Evolutionary conservation across 1,140 invertebrate genomes (phyloP), one percentile per base, ranked within the genome.

Genomic region (Cyrtorhinus lividipennis): DNA sequence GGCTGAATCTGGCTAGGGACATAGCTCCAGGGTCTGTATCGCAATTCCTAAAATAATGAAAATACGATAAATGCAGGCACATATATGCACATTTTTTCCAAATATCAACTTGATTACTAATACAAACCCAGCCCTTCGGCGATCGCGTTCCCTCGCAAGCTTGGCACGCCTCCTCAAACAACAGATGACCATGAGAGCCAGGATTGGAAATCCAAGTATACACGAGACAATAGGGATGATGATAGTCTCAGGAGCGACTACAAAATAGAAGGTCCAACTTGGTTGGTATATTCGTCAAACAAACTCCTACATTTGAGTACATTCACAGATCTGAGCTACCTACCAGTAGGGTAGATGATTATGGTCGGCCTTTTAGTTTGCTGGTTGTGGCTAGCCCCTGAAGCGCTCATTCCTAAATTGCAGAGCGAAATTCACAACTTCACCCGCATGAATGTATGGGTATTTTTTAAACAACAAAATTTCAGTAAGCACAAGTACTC

Each of bases 191-290:
- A 90, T 79, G 30, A 92, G 76, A 0, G 88, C 89, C 67, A 92
- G 72, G 20, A 92, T 75, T 18, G 90, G 90, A 70, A 92, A 92
- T 53, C 88, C 88, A 67, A 92, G 80, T 71, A 92, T 92, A 71
- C 88, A 90, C 12, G 88, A 90, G 12, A 92, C 83, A 65, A 92
- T 92, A 8, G 89, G 89, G 30, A 92, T 83, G 12, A 92, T 87
- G 66, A 92, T 86, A 60, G 86, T 87, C 73, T 92, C 87, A 26
- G 89, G 88, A 60, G 88, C 85, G 62, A 92, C 90, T 92, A 82
- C 30, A 83, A 83, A 67, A n/a, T n/a, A n/a, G n/a, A n/a, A 62
- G n/a, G n/a, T n/a, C n/a, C n/a, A n/a, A n/a, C n/a, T n/a, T n/a
- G n/a, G n/a, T n/a, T n/a, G n/a, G n/a, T n/a, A n/a, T n/a, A n/a